Evolutionary conservation across 1,140 invertebrate genomes (phyloP), one percentile per base, ranked within the genome.

Genomic region (Orius laevigatus): DNA sequence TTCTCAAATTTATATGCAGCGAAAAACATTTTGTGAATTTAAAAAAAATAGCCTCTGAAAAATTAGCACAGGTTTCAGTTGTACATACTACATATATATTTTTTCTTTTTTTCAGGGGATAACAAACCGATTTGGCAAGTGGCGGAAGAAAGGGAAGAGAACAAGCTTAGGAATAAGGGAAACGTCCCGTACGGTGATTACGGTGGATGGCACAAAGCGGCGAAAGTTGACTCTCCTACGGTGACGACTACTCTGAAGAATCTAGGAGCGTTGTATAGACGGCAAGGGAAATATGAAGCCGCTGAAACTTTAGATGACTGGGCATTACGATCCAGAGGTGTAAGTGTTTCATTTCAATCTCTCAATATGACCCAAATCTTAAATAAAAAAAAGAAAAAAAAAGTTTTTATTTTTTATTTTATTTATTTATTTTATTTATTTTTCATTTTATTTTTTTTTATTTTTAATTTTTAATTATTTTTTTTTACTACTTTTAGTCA

Each of bases 121-220:
- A 98, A 98, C 70, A 98, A 98, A 70, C 91, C 94, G 5, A 98
- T 98, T 62, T 98, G 95, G 95, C 92, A 98, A 75, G 89, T 98
- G 55, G 95, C 95, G 3, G 95, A 98, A 66, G 95, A 98, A 61
- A 72, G 93, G 16, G 93, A 95, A 66, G 88, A 93, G 60, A 90
- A 90, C 63, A 93, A 93, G 66, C 84, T 84, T 56, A 78, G 86
- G 60, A 87, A 88, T 62, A 84, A 86, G 60, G 90, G 93, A 58
- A 87, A 86, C 57, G 81, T 79, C 15, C 85, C 88, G 1, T 92
- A 91, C 57, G 85, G 84, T 5, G 92, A 97, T 60, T 95, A 95
- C 60, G 90, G 91, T 15, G 89, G 88, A 2, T 97, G 92, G 92
- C 90, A 97, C 60, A 97, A 97, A 69, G 89, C 92, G 31, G 89